These are phyloP conservation scores for Lasioglossum morio DNA, from an alignment of 2,888 invertebrate genomes.

Conservation along the genomic window DNA sequence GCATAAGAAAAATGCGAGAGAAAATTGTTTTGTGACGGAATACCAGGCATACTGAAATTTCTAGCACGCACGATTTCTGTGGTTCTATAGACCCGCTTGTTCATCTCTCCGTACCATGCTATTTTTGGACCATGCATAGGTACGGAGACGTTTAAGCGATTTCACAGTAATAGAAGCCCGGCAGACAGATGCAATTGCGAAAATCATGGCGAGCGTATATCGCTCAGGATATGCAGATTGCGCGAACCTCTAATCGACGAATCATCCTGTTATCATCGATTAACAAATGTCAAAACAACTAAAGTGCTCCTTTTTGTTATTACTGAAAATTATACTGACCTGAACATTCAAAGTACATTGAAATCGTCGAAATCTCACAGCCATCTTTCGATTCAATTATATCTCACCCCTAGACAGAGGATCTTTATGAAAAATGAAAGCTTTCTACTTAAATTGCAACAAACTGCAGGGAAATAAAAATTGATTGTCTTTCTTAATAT, in stretches of 20 bases:
- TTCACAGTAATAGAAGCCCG: slow-evolving; percentile 59
- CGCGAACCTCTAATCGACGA: slow-evolving; percentile 9
- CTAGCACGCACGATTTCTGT: slow-evolving; percentile 52
- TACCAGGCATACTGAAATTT: slow-evolving; percentile 43
- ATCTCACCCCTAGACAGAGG: too few species aligned
- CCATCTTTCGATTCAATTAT: neutral
- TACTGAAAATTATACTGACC: neutral
- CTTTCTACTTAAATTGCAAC: too few species aligned
- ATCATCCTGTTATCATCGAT: slow-evolving; percentile 1
- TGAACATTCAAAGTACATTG: neutral
- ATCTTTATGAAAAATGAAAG: too few species aligned
- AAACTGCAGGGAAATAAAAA: too few species aligned
- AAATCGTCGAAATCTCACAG: neutral
- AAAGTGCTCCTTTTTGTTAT: neutral
- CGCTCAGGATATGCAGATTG: slow-evolving; percentile 9
- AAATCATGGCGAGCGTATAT: slow-evolving; percentile 46
- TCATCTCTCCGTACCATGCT: slow-evolving; percentile 57
- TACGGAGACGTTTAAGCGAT: slow-evolving; percentile 57
- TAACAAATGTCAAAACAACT: neutral
- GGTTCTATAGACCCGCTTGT: slow-evolving; percentile 48
- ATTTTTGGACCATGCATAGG: slow-evolving; percentile 57
- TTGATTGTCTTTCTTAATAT: too few species aligned
- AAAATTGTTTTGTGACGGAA: slow-evolving; percentile 7
- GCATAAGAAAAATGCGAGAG: neutral
- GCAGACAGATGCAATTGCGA: slow-evolving; percentile 59